Base-by-base conservation (phyloP, 2,888 invertebrate species). In the Cheilosia vulpina region DNA sequence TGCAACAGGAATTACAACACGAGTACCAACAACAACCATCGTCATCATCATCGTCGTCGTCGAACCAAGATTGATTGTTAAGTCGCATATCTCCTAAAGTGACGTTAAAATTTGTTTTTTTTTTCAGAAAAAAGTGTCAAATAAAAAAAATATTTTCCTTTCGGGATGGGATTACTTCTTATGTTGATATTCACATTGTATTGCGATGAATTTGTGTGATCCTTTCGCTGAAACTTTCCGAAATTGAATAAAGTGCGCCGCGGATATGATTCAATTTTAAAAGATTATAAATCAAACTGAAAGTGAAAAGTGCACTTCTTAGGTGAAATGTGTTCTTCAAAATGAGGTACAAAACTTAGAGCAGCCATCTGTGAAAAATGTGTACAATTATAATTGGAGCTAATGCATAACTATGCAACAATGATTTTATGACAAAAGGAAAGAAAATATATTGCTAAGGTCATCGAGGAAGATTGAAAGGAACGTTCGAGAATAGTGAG, bases 1-100 rank as follows among this genome's bases (percentile, higher is more conserved):
- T 84, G 75, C 80, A 84, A 71, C 71, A 80, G 60, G 71, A 80
- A 62, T 41, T 71, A 60, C 53, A 69, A 75, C 55, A 75, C 52
- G 6, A 55, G 63, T 13, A 68, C 11, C 58, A 73, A 66, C 66
- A 58, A 41, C 50, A 68, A 52, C n/a, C 41, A 53, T 27, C 19
- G 15, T 17, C 21, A 24, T 15, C 21, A 52, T 24, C 24, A 38
- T 7, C 45, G 50, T 34, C 31, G n/a, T 15, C 41, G 24, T 27
- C 17, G 47, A 66, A 58, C 55, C 17, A 24, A 72, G 27, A 62
- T 73, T 47, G 34, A 45, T 47, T 34, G 53, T 13, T 11, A 34
- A 55, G 19, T 41, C 63, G 45, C 31, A 62, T 41, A 50, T 31
- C 27, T 62, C 43, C 17, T 9, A 31, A 47, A 69, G 3, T 45